Percentiles rank a stretch among this genome's conserved stretches.
Conservation (phyloP, 2,888 invertebrate genomes). For the Agonopterix arenella region DNA sequence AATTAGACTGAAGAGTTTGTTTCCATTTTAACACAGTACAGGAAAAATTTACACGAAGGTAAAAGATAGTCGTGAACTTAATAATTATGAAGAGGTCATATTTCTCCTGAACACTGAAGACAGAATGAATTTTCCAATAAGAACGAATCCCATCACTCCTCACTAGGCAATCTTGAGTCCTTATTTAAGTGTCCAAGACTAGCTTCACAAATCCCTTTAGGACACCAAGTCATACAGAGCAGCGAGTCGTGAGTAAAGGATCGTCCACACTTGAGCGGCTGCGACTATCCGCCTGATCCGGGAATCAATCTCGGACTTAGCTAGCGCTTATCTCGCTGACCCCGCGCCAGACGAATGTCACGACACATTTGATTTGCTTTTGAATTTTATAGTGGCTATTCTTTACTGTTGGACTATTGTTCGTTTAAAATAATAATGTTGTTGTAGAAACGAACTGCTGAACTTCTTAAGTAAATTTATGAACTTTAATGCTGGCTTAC, state of each 20-base stretch:
- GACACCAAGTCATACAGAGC: constrained; percentile 46
- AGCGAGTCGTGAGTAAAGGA: constrained; percentile 65
- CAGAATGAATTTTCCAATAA: not conserved
- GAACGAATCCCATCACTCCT: not conserved
- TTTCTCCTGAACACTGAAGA: too few species aligned
- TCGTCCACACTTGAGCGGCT: constrained; percentile 56
- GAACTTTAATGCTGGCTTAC: too few species aligned
- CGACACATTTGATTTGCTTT: constrained; percentile 53
- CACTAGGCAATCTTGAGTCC: not conserved
- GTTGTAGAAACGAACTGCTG: too few species aligned
- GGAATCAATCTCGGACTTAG: constrained; percentile 71
- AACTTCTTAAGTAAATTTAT: too few species aligned
- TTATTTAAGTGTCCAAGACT: constrained; percentile 23
- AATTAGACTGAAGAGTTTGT: too few species aligned
- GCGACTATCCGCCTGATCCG: constrained; percentile 57
- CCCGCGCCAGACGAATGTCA: constrained; percentile 54
- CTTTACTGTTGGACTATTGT: not conserved
- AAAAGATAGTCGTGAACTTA: too few species aligned
- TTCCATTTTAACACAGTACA: too few species aligned
- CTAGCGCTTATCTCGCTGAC: constrained; percentile 64
- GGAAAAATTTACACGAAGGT: too few species aligned
- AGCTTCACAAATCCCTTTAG: constrained; percentile 40
- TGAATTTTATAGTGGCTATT: constrained; percentile 34
- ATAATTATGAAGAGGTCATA: too few species aligned
- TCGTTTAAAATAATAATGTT: too few species aligned